A percentile compares a stretch with the other conserved stretches of the same genome.
phyloP scores from a whole-genome alignment of 2,888 invertebrate genomes.

The Eudasyphora cyanicolor region DNA sequence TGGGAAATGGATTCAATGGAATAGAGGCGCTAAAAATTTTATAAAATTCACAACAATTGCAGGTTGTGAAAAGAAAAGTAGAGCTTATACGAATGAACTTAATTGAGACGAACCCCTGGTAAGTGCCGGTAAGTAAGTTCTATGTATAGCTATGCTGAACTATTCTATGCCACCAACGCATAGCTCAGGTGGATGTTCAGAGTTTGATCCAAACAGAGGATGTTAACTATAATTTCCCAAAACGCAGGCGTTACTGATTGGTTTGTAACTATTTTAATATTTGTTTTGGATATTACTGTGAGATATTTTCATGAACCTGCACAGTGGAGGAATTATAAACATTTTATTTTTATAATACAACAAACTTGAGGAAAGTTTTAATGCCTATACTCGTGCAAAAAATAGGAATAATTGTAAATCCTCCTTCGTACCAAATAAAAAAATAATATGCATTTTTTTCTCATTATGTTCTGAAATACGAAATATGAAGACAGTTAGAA shows the following conservation, averaged over 20 bases:
- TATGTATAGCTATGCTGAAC: not conserved
- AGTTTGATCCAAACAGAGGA: constrained; percentile 6
- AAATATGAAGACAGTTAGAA: too few relatives aligned
- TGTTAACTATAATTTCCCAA: constrained; percentile 37
- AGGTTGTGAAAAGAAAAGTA: constrained; percentile 26
- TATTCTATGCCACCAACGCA: not conserved
- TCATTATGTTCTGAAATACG: too few relatives aligned
- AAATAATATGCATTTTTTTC: too few relatives aligned
- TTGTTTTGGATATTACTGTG: too few relatives aligned
- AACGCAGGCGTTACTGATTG: not conserved
- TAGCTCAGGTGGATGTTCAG: not conserved
- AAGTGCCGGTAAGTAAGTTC: too few relatives aligned
- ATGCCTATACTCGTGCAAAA: too few relatives aligned
- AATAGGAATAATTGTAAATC: too few relatives aligned
- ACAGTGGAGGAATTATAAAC: too few relatives aligned
- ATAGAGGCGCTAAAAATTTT: constrained; percentile 2
- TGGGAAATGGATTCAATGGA: constrained; percentile 8
- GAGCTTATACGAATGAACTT: not conserved
- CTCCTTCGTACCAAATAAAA: too few relatives aligned
- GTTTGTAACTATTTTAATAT: not conserved
- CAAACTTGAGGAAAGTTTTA: too few relatives aligned
- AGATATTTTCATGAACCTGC: too few relatives aligned
- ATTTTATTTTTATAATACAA: too few relatives aligned
- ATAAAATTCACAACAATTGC: constrained; percentile 14
- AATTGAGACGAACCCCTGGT: constrained; percentile 8